Conservation (phyloP, 1,140 invertebrate genomes). For the Drosophila lacteicornis region DNA sequence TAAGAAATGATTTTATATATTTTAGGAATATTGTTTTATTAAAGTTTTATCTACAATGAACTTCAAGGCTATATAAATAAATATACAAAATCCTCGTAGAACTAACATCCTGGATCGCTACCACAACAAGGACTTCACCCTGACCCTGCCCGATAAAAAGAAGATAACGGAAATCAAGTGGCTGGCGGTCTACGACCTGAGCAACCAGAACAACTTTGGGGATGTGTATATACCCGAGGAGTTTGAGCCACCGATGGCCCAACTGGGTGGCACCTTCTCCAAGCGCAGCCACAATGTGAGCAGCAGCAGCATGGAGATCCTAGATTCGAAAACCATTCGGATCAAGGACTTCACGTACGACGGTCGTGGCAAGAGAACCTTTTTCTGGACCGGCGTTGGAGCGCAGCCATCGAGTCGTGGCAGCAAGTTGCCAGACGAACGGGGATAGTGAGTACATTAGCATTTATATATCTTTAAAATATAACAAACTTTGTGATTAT, state of each 20-base stretch:
- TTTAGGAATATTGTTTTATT: too few species aligned
- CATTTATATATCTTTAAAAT: fast-evolving
- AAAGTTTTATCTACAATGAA: too few species aligned
- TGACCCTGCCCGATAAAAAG: conserved; percentile 93
- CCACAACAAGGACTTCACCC: conserved; percentile 93
- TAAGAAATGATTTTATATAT: too few species aligned
- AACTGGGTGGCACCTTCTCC: conserved; percentile 90
- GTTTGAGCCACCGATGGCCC: conserved; percentile 93
- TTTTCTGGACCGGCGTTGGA: conserved; percentile 95
- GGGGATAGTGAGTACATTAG: conserved; percentile 92
- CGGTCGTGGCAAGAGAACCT: conserved; percentile 90
- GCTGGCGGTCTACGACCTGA: conserved; percentile 95
- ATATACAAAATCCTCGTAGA: conserved; percentile 85
- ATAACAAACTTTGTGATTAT: not conserved
- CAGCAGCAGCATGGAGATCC: conserved; percentile 90
- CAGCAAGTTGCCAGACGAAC: conserved; percentile 94
- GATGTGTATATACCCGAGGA: conserved; percentile 96
- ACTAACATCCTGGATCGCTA: conserved; percentile 95
- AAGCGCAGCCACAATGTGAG: conserved; percentile 89
- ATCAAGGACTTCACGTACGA: conserved; percentile 92
- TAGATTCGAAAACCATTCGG: conserved; percentile 92
- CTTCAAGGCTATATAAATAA: not conserved
- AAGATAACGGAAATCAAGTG: conserved; percentile 95
- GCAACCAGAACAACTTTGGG: conserved; percentile 93
- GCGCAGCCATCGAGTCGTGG: conserved; percentile 93